Percentiles rank a stretch among this genome's conserved stretches.
phyloP scores from a whole-genome alignment of 2,888 invertebrate genomes.

The Periphyllus acericola region DNA sequence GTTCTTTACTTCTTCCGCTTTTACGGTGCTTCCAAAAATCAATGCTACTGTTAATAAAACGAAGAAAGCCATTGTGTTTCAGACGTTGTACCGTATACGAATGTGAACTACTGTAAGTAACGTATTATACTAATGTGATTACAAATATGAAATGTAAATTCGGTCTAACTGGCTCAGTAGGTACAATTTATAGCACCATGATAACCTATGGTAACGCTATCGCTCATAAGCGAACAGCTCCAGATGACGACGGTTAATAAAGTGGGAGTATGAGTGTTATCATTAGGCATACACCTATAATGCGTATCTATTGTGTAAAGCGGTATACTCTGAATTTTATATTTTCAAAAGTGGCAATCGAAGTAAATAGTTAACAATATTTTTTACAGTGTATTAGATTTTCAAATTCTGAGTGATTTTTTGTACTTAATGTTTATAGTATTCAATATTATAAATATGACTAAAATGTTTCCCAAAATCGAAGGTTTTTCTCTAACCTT shows the following conservation, averaged over 20 bases:
- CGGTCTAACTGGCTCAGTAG: background rate
- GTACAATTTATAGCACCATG: background rate
- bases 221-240: background rate
- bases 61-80: background rate
- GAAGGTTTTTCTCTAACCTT: too few relatives aligned
- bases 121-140: background rate
- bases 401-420: too few relatives aligned
- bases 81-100: background rate
- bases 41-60: background rate
- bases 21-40: background rate
- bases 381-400: too few relatives aligned
- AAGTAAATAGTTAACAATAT: too few relatives aligned
- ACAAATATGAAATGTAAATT: background rate
- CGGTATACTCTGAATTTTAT: too few relatives aligned
- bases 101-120: background rate
- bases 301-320: too few relatives aligned
- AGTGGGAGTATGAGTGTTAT: too few relatives aligned
- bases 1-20: background rate
- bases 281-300: too few relatives aligned
- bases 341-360: too few relatives aligned
- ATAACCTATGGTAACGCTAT: slow-evolving; percentile 30
- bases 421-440: too few relatives aligned
- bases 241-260: background rate
- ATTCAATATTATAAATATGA: too few relatives aligned
- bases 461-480: too few relatives aligned